Conservation (phyloP, 53 echinoderm and acorn worm genomes). For the Hippasteria phrygiana region DNA sequence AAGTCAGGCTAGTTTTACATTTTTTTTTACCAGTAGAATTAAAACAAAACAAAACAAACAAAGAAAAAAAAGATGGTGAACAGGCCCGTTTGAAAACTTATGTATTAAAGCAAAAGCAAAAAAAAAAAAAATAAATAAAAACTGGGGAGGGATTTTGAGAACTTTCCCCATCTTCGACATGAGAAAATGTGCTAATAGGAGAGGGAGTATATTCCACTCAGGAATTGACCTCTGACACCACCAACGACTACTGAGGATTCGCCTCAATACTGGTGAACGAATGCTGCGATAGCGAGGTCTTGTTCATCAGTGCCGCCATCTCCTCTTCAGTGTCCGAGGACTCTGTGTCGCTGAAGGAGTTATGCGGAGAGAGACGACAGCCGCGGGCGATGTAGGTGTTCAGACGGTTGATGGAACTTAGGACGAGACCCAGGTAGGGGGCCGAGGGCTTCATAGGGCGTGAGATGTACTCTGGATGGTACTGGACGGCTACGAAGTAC, state of each 20-base stretch:
- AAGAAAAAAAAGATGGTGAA: too few relatives aligned
- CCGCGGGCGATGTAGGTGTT: conserved; percentile 77
- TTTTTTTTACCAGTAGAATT: too few relatives aligned
- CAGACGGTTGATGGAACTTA: conserved; percentile 84
- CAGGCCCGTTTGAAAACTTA: too few relatives aligned
- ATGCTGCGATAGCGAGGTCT: background rate
- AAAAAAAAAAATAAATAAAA: too few relatives aligned
- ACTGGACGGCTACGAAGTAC: conserved; percentile 99
- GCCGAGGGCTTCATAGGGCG: conserved; percentile 97
- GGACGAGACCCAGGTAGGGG: conserved; percentile 95
- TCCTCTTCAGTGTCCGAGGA: conserved; percentile 96
- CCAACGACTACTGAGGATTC: background rate
- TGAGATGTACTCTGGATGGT: conserved; percentile 98
- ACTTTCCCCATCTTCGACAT: too few relatives aligned
- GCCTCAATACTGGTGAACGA: conserved; percentile 15
- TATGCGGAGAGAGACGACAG: conserved; percentile 89
- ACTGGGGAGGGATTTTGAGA: too few relatives aligned
- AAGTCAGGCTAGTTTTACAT: too few relatives aligned
- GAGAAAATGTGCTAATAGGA: background rate
- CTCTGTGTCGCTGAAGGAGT: conserved; percentile 80
- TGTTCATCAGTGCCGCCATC: conserved; percentile 59
- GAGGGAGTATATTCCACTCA: background rate
- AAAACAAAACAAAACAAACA: too few relatives aligned
- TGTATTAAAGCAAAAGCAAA: too few relatives aligned
- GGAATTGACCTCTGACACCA: background rate